These are phyloP conservation scores for Metopia argyrocephala DNA, from an alignment of 2,888 invertebrate species.

Conservation along the genomic window DNA sequence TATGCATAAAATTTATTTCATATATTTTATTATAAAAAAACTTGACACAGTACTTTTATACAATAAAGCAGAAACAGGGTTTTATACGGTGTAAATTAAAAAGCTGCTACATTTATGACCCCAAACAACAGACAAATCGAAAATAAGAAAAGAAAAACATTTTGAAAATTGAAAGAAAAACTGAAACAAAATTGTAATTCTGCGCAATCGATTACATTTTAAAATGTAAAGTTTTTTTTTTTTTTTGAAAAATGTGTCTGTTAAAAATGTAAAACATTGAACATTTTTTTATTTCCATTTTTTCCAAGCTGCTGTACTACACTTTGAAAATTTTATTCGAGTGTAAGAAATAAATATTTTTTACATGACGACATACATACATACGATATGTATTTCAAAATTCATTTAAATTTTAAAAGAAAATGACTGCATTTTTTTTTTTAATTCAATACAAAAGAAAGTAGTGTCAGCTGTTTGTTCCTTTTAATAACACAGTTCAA, in stretches of 20 bases:
- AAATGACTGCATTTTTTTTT: no score
- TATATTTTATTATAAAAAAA: not conserved
- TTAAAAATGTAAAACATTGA: conserved; percentile 41
- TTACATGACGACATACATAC: no score
- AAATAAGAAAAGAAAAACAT: not conserved
- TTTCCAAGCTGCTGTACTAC: not conserved
- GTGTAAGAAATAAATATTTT: not conserved
- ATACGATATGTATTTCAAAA: no score
- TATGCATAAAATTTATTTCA: conserved; percentile 5
- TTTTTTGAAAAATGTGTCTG: conserved; percentile 35
- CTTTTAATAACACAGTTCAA: no score
- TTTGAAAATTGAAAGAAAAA: not conserved
- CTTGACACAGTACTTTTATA: conserved; percentile 2
- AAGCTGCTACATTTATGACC: conserved; percentile 58
- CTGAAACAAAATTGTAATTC: conserved; percentile 11
- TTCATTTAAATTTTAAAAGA: no score
- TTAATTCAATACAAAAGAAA: no score
- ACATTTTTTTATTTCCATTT: conserved; percentile 13
- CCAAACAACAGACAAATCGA: conserved; percentile 31
- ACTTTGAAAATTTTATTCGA: conserved; percentile 26
- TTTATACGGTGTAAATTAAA: conserved; percentile 53
- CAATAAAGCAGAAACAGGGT: conserved; percentile 26
- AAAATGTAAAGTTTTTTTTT: conserved; percentile 30
- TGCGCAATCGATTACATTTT: conserved; percentile 39
- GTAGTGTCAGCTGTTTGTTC: no score